Evolutionary conservation across 2,888 invertebrate species (phyloP), one percentile per base, ranked within the genome.

Genomic region (Aradus depressus): DNA sequence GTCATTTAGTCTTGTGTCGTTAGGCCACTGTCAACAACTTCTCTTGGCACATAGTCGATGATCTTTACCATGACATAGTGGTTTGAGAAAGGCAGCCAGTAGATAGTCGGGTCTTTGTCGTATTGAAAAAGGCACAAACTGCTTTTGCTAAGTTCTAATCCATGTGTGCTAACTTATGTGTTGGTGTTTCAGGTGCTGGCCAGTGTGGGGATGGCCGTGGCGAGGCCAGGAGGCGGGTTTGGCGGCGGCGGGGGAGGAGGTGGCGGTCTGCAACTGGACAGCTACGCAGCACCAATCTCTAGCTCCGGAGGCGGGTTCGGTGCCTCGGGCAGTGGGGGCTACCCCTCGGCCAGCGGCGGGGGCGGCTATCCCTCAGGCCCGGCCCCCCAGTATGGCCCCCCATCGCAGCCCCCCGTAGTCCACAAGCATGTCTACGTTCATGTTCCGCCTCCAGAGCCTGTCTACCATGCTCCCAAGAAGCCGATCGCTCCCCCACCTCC

Each of bases 361-460:
- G 59, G 60, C 34, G 53, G 55, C 38, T 42, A 52, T 23, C 49
- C 52, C 21, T 50, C 54, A 8, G 71, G 72, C 2, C 80, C 80
- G 2, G 68, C 74, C 1, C 75, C 78, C 2, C 76, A 77, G 60
- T 84, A 84, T 62, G 84, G 83, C 16, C 76, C 81, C 5, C 84
- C 84, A 1, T 72, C 75, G 56, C 81, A 79, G 63, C 79, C 79
- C 53, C 83, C 86, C 50, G 81, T 85, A 34, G 79, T 89, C 45
- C 89, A 89, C 69, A 90, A 90, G 66, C 89, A 89, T 66, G 88
- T 90, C 12, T 90, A 89, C 70, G 88, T 90, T 16, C 89, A 89
- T 68, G 87, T 89, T 16, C 88, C 89, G 43, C 89, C 88, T 51
- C 87, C 88, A 62, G 88, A 89, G 68, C 67, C 69, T 2, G 82